Conservation (phyloP, 2,888 invertebrate genomes). For the Eulithis prunata region DNA sequence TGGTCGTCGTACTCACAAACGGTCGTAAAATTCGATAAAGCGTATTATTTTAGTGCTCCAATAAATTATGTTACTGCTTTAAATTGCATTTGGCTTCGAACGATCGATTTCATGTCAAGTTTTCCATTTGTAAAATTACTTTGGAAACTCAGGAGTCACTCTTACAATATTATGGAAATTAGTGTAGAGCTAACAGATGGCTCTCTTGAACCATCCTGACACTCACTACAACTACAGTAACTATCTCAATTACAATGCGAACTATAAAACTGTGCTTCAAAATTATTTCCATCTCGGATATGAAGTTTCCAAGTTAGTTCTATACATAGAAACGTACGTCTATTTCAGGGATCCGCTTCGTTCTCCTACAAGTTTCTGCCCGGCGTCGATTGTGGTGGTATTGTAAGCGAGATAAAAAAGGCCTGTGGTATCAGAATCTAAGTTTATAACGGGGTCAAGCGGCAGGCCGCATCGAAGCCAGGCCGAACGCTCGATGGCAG, state of each 20-base stretch:
- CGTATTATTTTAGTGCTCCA: constrained; percentile 49
- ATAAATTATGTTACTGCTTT: constrained; percentile 49
- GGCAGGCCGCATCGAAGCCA: constrained; percentile 47
- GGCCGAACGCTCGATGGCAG: constrained; percentile 44
- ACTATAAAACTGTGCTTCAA: not conserved
- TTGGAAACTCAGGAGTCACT: constrained; percentile 18
- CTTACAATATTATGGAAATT: constrained; percentile 21
- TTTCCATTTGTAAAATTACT: constrained; percentile 36
- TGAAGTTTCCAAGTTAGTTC: constrained; percentile 6
- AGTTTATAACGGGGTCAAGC: constrained; percentile 60
- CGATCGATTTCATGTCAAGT: constrained; percentile 43
- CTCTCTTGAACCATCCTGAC: constrained; percentile 9
- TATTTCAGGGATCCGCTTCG: constrained; percentile 7
- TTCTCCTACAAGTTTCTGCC: constrained; percentile 11
- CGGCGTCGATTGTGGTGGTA: constrained; percentile 21
- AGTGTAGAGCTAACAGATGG: constrained; percentile 13
- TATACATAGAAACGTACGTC: not conserved
- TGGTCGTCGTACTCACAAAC: constrained; percentile 45
- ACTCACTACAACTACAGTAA: constrained; percentile 4
- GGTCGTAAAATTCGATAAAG: constrained; percentile 53
- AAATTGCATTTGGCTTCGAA: constrained; percentile 46
- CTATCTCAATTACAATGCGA: not conserved
- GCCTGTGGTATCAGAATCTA: constrained; percentile 39
- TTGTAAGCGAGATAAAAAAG: constrained; percentile 32
- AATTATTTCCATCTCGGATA: constrained; percentile 1